Evolutionary conservation across 2,113 vertebrate genomes (phyloP), one percentile per base, ranked within the genome.

Genomic region (Morone saxatilis): DNA sequence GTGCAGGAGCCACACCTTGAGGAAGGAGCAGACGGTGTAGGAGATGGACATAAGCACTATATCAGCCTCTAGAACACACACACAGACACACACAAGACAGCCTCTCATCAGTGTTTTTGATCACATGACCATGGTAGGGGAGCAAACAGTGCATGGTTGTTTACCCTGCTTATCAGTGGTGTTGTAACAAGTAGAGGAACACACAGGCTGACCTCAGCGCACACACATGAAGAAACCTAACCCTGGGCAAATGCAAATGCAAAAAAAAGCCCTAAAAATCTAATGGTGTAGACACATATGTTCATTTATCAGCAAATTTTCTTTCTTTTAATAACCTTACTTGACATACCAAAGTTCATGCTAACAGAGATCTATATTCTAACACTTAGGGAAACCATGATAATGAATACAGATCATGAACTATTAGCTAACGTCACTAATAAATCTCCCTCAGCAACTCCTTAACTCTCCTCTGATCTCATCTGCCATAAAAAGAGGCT

Each of bases 111-210:
- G 75, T 53, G 79, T 86, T 86, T 88, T 47, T 51, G 84, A 89
- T 93, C 91, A 93, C 86, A 84, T 91, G 93, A 90, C 87, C 9
- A 4, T 62, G 70, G 69, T 57, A 63, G 63, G 70, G 88, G 83
- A 86, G 91, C 91, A 93, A 94, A 94, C 91, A 88, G 86, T 76
- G 81, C 81, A 72, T 48, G 69, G 74, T 78, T 93, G 92, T 94
- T 95, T 95, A 91, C 90, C 71, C 67, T 87, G 76, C 93, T 94
- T 95, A 94, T 94, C 94, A 90, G 79, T 25, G 50, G 80, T 94
- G 91, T 94, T 94, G 93, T 93, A 94, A 94, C 92, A 91, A 91
- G 91, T 86, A 68, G 87, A 91, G 75, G 79, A 85, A 88, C 92
- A 93, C 78, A 85, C 84, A 86, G 72, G 71, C 75, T 93, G 87